Evolutionary conservation across 2,113 vertebrate genomes (phyloP).

Genomic region (Microtus ochrogaster): DNA sequence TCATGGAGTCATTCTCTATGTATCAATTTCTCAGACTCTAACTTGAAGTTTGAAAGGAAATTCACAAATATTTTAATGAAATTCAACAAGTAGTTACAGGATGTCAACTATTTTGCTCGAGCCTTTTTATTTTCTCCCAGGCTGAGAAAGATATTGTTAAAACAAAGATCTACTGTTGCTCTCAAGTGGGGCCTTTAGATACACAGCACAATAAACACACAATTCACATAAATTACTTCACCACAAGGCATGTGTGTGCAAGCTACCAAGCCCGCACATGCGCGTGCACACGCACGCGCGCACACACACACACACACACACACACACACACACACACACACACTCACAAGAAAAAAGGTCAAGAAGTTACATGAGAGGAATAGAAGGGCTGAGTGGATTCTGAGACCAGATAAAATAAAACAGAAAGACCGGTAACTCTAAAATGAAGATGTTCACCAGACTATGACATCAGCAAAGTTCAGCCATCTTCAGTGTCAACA

Average conservation of each 20-base stretch:
- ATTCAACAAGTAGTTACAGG: conserved; percentile 1
- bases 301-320: background rate
- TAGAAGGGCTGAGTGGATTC: background rate
- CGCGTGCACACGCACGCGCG: rapidly evolving
- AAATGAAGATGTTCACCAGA: background rate
- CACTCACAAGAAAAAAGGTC: too few relatives aligned
- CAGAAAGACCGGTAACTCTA: background rate
- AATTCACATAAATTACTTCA: background rate
- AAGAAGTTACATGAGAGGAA: background rate
- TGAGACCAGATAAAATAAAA: background rate
- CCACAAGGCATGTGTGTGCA: background rate
- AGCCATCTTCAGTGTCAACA: background rate
- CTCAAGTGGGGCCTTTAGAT: background rate
- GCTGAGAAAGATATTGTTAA: background rate
- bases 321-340: background rate
- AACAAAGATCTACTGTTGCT: background rate
- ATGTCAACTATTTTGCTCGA: background rate
- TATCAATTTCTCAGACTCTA: background rate
- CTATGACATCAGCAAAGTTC: background rate
- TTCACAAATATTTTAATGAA: background rate
- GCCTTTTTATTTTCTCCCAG: background rate
- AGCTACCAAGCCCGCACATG: too few relatives aligned
- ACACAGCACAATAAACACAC: background rate
- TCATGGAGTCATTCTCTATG: conserved; percentile 31
- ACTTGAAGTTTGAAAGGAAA: conserved; percentile 55